Conservation (phyloP, 1,140 invertebrate genomes). For the Thalassaphorura encarpata region DNA sequence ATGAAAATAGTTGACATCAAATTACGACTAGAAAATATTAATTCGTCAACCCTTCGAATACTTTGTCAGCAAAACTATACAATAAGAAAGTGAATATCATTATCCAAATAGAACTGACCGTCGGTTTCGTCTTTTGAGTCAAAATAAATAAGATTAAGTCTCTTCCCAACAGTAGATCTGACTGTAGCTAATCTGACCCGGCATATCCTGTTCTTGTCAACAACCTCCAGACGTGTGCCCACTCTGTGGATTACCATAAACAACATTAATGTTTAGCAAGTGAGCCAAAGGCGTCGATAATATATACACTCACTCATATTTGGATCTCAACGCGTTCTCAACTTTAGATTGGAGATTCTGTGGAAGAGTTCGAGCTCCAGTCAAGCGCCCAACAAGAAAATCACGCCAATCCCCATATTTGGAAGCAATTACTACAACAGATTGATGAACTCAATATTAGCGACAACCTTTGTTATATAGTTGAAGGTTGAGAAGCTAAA, state of each 20-base stretch:
- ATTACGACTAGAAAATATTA: too few species aligned
- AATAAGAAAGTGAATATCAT: too few species aligned
- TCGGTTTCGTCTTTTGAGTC: slow-evolving; percentile 67
- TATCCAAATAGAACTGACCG: too few species aligned
- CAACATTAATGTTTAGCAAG: too few species aligned
- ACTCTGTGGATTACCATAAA: too few species aligned
- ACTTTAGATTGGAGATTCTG: slow-evolving; percentile 84
- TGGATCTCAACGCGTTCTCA: slow-evolving; percentile 66
- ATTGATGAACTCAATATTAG: too few species aligned
- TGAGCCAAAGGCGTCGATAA: too few species aligned
- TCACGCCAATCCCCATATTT: slow-evolving; percentile 95
- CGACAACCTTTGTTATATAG: neutral
- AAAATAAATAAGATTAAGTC: slow-evolving; percentile 81
- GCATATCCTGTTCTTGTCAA: slow-evolving; percentile 89
- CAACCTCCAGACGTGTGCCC: slow-evolving; percentile 80
- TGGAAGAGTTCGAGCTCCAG: slow-evolving; percentile 82
- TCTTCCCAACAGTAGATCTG: slow-evolving; percentile 78
- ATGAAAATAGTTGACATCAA: neutral
- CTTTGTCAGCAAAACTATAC: too few species aligned
- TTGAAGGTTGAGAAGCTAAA: neutral
- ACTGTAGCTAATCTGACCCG: slow-evolving; percentile 85
- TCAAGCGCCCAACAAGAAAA: slow-evolving; percentile 78
- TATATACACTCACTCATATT: slow-evolving; percentile 49
- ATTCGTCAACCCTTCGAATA: neutral
- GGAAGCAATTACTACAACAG: slow-evolving; percentile 57